Evolutionary conservation across 2,888 invertebrate genomes (phyloP).

Genomic region (Melipona bicolor): DNA sequence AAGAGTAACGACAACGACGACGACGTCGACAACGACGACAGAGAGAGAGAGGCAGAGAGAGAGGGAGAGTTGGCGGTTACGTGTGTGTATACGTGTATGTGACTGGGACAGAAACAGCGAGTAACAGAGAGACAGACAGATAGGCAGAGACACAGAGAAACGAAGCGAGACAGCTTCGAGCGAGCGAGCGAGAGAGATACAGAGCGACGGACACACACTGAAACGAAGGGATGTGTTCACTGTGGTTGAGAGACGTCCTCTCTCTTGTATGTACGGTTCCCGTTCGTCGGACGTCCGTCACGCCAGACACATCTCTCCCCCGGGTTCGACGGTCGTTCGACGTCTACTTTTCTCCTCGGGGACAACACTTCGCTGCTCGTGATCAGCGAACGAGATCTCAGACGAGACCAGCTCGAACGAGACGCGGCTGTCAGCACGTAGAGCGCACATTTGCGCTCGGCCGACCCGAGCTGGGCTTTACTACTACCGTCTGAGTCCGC

Average conservation of each 20-base stretch:
- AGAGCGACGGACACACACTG: conserved; percentile 33
- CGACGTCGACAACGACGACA: too few species aligned
- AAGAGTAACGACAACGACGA: not conserved
- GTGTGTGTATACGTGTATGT: not conserved
- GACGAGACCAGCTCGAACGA: conserved; percentile 38
- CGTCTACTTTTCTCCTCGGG: conserved; percentile 2
- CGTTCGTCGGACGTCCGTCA: not conserved
- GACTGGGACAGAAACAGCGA: conserved; percentile 4
- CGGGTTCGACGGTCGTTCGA: not conserved
- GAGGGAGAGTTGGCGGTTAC: not conserved
- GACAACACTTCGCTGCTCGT: conserved; percentile 1
- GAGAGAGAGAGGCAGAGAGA: not conserved
- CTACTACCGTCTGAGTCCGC: conserved; percentile 76
- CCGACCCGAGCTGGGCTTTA: conserved; percentile 81
- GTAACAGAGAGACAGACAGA: not conserved
- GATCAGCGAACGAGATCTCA: conserved; percentile 34
- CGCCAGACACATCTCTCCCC: conserved; percentile 7
- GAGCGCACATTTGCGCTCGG: conserved; percentile 66
- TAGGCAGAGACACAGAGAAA: conserved; percentile 1
- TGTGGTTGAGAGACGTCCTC: conserved; percentile 24
- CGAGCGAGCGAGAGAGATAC: conserved; percentile 3
- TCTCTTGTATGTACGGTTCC: not conserved
- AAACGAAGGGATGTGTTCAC: conserved; percentile 36
- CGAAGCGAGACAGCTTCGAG: not conserved
- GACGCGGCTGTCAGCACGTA: conserved; percentile 54